Conservation (phyloP, 1,140 invertebrate genomes). For the Acromyrmex heyeri region DNA sequence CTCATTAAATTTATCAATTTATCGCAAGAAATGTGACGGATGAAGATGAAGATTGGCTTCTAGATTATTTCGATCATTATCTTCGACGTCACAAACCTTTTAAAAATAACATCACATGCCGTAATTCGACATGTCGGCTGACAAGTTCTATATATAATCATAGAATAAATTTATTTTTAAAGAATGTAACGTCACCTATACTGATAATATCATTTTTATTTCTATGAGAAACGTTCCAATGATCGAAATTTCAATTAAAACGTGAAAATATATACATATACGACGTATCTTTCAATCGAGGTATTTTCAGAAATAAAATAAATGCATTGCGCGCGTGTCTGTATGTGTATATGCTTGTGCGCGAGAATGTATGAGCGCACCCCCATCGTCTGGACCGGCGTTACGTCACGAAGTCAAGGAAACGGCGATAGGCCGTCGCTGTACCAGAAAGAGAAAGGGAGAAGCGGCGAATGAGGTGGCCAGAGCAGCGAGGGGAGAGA, state of each 20-base stretch:
- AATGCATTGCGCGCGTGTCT: not conserved
- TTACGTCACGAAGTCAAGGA: constrained; percentile 60
- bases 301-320: constrained; percentile 59
- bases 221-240: not conserved
- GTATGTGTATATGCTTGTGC: not conserved
- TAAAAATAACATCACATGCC: not conserved
- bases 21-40: not conserved
- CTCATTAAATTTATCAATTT: constrained; percentile 2
- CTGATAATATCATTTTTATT: not conserved
- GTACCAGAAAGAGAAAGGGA: not conserved
- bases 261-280: not conserved
- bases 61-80: not conserved
- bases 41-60: not conserved
- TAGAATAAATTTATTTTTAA: not conserved
- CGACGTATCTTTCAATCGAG: constrained; percentile 2
- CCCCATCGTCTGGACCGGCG: constrained; percentile 39
- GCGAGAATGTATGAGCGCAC: not conserved
- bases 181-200: not conserved
- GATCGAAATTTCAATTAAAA: constrained; percentile 46
- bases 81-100: not conserved
- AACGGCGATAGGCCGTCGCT: constrained; percentile 25
- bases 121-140: not conserved
- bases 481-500: constrained; percentile 4
- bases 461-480: constrained; percentile 6
- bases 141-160: not conserved